phyloP scores from a whole-genome alignment of 2,797 vertebrate species.

The Brotogeris chrysoptera region DNA sequence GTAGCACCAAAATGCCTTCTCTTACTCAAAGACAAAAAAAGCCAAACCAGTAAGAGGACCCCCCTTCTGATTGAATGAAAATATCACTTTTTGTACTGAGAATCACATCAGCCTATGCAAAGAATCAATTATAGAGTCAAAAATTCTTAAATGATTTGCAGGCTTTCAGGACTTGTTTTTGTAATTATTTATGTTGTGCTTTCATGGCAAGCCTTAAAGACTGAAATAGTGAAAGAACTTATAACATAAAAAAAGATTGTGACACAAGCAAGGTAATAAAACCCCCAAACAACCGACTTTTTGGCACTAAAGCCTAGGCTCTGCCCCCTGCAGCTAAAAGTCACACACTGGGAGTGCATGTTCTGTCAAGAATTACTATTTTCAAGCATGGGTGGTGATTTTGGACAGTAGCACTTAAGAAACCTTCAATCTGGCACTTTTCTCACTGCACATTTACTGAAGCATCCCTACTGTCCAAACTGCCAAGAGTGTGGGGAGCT shows the following conservation, averaged over 20 bases:
- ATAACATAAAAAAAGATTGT: slow-evolving; percentile 50
- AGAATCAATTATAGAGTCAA: background rate
- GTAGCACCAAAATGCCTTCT: background rate
- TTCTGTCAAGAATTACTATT: slow-evolving; percentile 71
- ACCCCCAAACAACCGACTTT: background rate
- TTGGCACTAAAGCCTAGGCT: slow-evolving; percentile 65
- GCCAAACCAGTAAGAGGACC: background rate
- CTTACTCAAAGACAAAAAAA: background rate
- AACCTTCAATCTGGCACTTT: slow-evolving; percentile 73
- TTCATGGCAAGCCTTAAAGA: slow-evolving; percentile 9
- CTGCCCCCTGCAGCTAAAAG: slow-evolving; percentile 71
- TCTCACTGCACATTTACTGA: slow-evolving; percentile 62
- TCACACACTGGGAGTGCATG: slow-evolving; percentile 57
- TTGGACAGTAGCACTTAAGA: slow-evolving; percentile 71
- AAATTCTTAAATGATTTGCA: background rate
- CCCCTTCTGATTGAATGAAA: background rate
- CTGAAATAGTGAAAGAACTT: background rate
- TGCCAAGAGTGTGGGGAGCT: slow-evolving; percentile 37
- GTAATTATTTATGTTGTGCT: background rate
- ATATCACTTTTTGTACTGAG: background rate
- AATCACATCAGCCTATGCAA: background rate
- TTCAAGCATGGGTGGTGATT: slow-evolving; percentile 71
- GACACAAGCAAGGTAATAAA: slow-evolving; percentile 34
- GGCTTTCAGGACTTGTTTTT: background rate
- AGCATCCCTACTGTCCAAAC: slow-evolving; percentile 55